Conservation (phyloP, 2,888 invertebrate species). For the Taenaris catops region DNA sequence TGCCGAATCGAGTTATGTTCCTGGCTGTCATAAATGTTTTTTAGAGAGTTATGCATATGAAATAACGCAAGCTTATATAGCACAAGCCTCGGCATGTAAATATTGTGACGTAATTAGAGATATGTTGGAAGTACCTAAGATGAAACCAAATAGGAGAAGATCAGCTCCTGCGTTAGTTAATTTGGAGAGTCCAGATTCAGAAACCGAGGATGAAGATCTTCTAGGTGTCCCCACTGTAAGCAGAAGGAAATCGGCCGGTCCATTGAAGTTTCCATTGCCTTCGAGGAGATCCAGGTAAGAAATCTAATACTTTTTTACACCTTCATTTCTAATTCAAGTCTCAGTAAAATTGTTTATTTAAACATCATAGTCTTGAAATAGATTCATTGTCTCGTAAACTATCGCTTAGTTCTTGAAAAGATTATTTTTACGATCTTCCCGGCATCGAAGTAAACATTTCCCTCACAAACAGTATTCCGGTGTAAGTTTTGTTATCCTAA, state of each 20-base stretch:
- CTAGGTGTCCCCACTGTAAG: conserved; percentile 69
- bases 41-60: conserved; percentile 71
- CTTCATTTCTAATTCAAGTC: background rate
- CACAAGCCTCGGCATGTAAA: conserved; percentile 62
- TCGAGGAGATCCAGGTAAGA: conserved; percentile 64
- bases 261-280: conserved; percentile 58
- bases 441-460: too few species aligned
- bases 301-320: background rate
- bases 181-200: conserved; percentile 61
- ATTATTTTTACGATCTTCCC: too few species aligned
- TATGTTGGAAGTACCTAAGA: conserved; percentile 61
- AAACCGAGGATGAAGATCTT: conserved; percentile 60
- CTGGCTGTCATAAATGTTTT: conserved; percentile 73
- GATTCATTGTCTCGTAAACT: conserved; percentile 3
- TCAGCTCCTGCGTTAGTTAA: conserved; percentile 80
- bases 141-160: conserved; percentile 62
- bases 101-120: conserved; percentile 73
- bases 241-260: conserved; percentile 77
- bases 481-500: too few species aligned
- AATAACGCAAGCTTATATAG: conserved; percentile 65
- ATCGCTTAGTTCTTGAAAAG: too few species aligned
- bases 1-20: conserved; percentile 49
- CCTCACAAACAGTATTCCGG: too few species aligned
- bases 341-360: conserved; percentile 3
- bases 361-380: conserved; percentile 1